phyloP scores from a whole-genome alignment of 2,888 invertebrate species.

The Drosophila barbarae region DNA sequence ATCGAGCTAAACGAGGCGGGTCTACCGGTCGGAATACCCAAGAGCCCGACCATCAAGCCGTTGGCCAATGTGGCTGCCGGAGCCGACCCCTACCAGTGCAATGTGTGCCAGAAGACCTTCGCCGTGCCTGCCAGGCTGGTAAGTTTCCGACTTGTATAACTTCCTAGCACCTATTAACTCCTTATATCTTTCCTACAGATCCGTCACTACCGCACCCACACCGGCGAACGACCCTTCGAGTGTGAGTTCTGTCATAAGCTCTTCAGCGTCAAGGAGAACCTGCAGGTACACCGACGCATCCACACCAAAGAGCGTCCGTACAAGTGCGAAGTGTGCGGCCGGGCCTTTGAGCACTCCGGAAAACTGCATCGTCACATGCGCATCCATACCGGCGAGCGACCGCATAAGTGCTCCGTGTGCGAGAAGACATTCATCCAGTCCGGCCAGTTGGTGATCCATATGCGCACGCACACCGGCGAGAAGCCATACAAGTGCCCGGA shows the following conservation, averaged over 20 bases:
- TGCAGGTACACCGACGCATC: conserved; percentile 92
- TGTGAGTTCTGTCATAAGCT: conserved; percentile 96
- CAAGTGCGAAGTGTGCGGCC: conserved; percentile 91
- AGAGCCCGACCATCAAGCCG: conserved; percentile 76
- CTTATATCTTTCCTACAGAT: conserved; percentile 61
- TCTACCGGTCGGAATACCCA: conserved; percentile 73
- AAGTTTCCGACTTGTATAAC: conserved; percentile 48
- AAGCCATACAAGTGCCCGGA: conserved; percentile 91
- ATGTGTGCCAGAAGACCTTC: conserved; percentile 94
- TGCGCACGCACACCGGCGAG: conserved; percentile 92
- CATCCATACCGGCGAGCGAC: conserved; percentile 93
- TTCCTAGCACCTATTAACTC: neutral
- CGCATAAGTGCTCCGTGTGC: conserved; percentile 93
- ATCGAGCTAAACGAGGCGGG: conserved; percentile 64
- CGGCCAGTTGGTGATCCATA: conserved; percentile 93
- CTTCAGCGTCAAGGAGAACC: conserved; percentile 94
- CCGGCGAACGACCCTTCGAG: conserved; percentile 93
- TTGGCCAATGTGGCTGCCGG: conserved; percentile 71
- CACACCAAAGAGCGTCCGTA: conserved; percentile 96
- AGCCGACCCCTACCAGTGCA: conserved; percentile 90
- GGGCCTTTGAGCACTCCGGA: conserved; percentile 94
- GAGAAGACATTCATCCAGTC: conserved; percentile 95
- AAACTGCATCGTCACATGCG: conserved; percentile 94
- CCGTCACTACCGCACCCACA: conserved; percentile 93
- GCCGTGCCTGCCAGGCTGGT: conserved; percentile 92